Conservation (phyloP, 1,140 invertebrate genomes). For the Zophobas morio region DNA sequence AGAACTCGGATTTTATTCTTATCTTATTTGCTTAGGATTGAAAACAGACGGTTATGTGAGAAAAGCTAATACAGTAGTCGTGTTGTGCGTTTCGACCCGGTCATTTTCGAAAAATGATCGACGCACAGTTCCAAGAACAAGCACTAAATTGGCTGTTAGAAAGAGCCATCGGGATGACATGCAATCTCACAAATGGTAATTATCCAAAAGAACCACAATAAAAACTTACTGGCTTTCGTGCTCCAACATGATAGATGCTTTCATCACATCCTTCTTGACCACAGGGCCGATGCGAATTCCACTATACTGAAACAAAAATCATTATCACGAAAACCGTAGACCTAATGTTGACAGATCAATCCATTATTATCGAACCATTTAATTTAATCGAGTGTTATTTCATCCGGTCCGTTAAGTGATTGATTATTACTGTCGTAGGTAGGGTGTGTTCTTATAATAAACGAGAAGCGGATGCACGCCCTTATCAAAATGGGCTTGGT, state of each 20-base stretch:
- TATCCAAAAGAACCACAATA: slow-evolving; percentile 4
- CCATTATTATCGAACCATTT: background rate
- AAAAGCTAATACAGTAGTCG: slow-evolving; percentile 50
- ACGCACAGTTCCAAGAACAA: slow-evolving; percentile 5
- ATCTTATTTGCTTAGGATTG: slow-evolving; percentile 52
- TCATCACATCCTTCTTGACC: slow-evolving; percentile 99
- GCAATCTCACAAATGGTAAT: slow-evolving; percentile 22
- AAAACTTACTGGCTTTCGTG: slow-evolving; percentile 94
- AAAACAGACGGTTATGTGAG: slow-evolving; percentile 49
- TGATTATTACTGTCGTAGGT: background rate
- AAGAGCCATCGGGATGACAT: slow-evolving; percentile 10
- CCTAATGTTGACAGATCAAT: background rate
- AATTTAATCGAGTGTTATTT: slow-evolving; percentile 5
- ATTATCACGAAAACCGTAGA: background rate
- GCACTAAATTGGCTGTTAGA: slow-evolving; percentile 7
- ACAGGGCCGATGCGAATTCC: slow-evolving; percentile 99
- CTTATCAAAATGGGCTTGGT: background rate
- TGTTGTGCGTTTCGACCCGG: slow-evolving; percentile 1
- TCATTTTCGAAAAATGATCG: slow-evolving; percentile 28
- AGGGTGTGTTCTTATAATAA: slow-evolving; percentile 1
- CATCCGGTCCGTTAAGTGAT: slow-evolving; percentile 10
- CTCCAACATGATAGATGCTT: slow-evolving; percentile 98
- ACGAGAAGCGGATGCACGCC: slow-evolving; percentile 6
- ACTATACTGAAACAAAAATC: slow-evolving; percentile 84
- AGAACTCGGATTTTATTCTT: slow-evolving; percentile 50